Evolutionary conservation across 2,888 invertebrate species (phyloP).

Genomic region (Eupeodes luniger): DNA sequence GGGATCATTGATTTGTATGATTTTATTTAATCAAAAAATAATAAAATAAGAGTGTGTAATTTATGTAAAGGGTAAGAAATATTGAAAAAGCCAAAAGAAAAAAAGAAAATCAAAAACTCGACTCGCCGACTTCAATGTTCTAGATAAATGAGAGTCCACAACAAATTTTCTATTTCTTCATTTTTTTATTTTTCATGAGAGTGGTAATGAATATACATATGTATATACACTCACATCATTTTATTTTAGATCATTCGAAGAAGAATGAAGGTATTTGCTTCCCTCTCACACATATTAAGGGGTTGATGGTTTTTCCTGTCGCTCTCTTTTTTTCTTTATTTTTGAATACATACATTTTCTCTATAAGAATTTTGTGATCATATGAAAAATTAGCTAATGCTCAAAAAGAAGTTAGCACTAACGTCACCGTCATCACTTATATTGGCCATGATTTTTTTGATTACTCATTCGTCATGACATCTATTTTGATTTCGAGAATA

Average conservation of each 20-base stretch:
- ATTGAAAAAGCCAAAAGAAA: constrained; percentile 17
- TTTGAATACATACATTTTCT: constrained; percentile 21
- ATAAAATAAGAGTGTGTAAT: neutral
- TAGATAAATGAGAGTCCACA: constrained; percentile 72
- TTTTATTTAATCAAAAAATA: neutral
- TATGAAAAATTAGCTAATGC: constrained; percentile 61
- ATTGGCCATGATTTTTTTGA: constrained; percentile 56
- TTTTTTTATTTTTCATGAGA: constrained; percentile 47
- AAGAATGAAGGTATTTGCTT: constrained; percentile 18
- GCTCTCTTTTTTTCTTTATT: constrained; percentile 29
- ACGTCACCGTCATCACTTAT: constrained; percentile 60
- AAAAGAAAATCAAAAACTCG: constrained; percentile 57
- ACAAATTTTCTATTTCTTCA: constrained; percentile 66
- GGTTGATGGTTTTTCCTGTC: constrained; percentile 34
- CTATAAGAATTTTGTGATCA: constrained; percentile 42
- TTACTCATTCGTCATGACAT: constrained; percentile 73
- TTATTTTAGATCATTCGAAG: constrained; percentile 59
- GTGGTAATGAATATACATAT: constrained; percentile 56
- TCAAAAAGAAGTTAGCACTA: constrained; percentile 37
- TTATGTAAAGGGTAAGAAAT: neutral
- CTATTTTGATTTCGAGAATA: constrained; percentile 60
- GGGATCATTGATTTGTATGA: constrained; percentile 9
- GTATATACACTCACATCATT: constrained; percentile 40
- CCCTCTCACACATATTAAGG: constrained; percentile 47
- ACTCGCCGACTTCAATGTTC: constrained; percentile 76